Conservation (phyloP, 2,113 vertebrate species). For the Archilochus colubris region DNA sequence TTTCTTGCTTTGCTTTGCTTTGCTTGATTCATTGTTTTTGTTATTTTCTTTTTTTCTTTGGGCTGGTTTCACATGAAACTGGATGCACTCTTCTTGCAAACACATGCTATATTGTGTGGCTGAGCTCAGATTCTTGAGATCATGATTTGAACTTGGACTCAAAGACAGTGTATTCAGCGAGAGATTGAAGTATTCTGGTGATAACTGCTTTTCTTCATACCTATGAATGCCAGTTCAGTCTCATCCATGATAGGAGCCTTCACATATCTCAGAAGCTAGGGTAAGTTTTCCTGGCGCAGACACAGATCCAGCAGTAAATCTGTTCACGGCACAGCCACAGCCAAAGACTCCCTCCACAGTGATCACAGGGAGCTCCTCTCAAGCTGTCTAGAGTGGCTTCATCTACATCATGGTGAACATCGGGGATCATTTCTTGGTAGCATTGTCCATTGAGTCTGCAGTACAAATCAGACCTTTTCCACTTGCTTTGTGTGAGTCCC, state of each 20-base stretch:
- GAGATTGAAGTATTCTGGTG: background rate
- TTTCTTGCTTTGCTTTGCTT: background rate
- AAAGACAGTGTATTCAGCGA: background rate
- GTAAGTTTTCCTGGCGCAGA: background rate
- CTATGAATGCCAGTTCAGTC: background rate
- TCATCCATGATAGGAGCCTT: background rate
- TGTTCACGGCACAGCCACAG: background rate
- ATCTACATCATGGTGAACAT: background rate
- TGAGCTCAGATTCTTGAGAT: background rate
- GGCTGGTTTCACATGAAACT: background rate
- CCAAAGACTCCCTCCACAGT: background rate
- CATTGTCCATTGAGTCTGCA: background rate
- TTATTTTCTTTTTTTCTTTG: background rate
- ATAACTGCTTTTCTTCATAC: background rate
- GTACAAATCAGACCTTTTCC: background rate
- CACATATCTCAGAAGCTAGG: background rate
- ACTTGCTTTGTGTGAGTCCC: background rate
- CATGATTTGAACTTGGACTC: background rate
- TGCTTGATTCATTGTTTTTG: background rate
- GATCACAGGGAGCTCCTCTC: background rate
- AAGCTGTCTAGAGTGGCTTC: background rate
- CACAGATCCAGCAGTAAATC: background rate
- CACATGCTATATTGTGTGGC: rapidly evolving
- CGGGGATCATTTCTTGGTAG: background rate
- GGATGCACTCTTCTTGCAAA: background rate